phyloP scores from a whole-genome alignment of 2,113 vertebrate genomes.

The Choloepus hoffmanni region DNA sequence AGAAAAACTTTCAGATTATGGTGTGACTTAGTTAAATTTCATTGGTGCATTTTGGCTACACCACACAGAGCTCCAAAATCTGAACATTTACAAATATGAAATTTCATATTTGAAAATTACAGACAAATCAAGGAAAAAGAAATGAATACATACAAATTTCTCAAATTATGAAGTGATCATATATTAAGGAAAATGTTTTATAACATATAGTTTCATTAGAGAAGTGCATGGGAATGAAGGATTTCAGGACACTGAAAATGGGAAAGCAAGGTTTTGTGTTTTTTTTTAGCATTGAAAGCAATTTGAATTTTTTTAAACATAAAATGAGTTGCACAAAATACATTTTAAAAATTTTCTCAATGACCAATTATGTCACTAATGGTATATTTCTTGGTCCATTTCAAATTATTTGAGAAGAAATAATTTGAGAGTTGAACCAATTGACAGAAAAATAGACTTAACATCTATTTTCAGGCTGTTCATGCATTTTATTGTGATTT shows the following conservation, averaged over 20 bases:
- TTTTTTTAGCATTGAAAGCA: neutral
- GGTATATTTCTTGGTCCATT: neutral
- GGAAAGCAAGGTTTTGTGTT: neutral
- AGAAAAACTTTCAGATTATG: neutral
- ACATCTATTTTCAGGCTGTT: neutral
- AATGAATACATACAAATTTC: neutral
- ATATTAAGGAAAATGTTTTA: neutral
- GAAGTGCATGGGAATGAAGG: neutral
- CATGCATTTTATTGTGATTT: neutral
- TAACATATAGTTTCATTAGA: neutral
- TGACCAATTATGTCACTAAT: neutral
- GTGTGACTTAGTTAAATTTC: neutral
- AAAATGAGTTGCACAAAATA: neutral
- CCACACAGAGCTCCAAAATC: neutral
- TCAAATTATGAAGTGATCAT: neutral
- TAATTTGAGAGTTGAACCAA: neutral
- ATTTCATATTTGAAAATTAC: neutral
- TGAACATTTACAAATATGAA: neutral
- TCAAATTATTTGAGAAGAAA: constrained; percentile 2
- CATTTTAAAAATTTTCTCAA: neutral
- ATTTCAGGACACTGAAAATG: neutral
- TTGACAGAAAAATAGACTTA: neutral
- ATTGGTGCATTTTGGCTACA: neutral
- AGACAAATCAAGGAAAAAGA: neutral
- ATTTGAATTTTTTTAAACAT: neutral